phyloP scores from a whole-genome alignment of 2,888 invertebrate genomes.

The Pandemis cinnamomeana region DNA sequence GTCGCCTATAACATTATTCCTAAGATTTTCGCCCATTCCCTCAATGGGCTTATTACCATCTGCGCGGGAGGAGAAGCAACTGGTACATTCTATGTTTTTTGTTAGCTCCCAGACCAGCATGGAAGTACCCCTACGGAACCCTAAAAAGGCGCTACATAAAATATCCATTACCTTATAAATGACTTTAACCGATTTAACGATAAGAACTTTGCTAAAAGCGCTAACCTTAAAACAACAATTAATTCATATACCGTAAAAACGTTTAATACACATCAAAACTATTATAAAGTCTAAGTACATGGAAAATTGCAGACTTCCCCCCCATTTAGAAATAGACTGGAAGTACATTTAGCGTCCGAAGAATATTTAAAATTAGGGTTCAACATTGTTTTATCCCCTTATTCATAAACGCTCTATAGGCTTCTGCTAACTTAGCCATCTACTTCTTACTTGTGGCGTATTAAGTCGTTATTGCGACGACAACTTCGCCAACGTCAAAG shows the following conservation, averaged over 20 bases:
- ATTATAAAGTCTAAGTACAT: constrained; percentile 26
- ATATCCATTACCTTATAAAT: constrained; percentile 11
- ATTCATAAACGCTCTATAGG: no score
- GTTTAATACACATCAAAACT: constrained; percentile 29
- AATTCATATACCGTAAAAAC: constrained; percentile 34
- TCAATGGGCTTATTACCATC: no score
- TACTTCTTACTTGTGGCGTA: no score
- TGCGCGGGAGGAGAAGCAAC: no score
- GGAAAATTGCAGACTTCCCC: constrained; percentile 39
- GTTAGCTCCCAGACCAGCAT: no score
- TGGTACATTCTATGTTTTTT: no score
- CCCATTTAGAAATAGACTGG: neutral
- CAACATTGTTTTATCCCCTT: neutral
- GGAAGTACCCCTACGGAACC: no score
- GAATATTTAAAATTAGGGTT: constrained; percentile 20
- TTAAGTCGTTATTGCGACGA: no score
- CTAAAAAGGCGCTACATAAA: constrained; percentile 2
- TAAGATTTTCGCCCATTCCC: no score
- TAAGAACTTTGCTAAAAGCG: constrained; percentile 26
- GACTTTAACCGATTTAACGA: constrained; percentile 20
- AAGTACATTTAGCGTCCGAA: neutral
- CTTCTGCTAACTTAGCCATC: neutral
- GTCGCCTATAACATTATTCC: no score
- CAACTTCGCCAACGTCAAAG: no score
- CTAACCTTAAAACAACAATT: constrained; percentile 28